Evolutionary conservation across 2,797 vertebrate species (phyloP), one percentile per base, ranked within the genome.

Genomic region (Sebastes trivittatus): DNA sequence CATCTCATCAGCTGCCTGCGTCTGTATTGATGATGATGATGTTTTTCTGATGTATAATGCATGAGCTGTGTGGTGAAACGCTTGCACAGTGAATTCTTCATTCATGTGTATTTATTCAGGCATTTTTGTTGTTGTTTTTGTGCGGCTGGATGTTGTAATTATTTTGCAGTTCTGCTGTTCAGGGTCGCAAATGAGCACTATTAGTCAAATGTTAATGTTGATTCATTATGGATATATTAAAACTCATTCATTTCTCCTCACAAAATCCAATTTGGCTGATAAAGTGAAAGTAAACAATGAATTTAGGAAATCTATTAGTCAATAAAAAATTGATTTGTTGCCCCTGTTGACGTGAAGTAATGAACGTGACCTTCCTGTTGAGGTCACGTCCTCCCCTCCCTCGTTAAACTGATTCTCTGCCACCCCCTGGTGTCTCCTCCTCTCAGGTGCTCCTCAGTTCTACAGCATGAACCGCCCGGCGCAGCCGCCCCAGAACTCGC

Each of bases 401-500:
- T 7, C 8, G 2, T 54, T 49, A 10, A 10, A 58, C 0, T 11
- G 49, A 22, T 63, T 70, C 77, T 88, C 20, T 86, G 77, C 81
- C 66, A 58, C 82, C 89, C 69, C 73, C 85, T 82, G 84, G 42
- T 88, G 88, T 71, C 4, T 0, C 8, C 42, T 70, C 16, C 63
- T 65, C 84, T 29, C 86, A 98, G 97, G 97, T 81, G 96, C 97
- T 3, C 95, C 98, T 88, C 98, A 99, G 94, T 99, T 99, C 95
- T 99, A 97, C 96, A 99, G 98, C 95, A 99, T 99, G 98, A 99
- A 99, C 88, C 96, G 98, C 80, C 97, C 97, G 7, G 96, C 77
- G 20, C 90, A 97, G 88, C 96, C 95, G 67, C 96, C 95, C 0
- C 93, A 89, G 22, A 96, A 96, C 61, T 95, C 97, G 3, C 95